phyloP scores from a whole-genome alignment of 30 jellyfish, hydroid and myxozoan species.

The Pseudorhiza aurosa region DNA sequence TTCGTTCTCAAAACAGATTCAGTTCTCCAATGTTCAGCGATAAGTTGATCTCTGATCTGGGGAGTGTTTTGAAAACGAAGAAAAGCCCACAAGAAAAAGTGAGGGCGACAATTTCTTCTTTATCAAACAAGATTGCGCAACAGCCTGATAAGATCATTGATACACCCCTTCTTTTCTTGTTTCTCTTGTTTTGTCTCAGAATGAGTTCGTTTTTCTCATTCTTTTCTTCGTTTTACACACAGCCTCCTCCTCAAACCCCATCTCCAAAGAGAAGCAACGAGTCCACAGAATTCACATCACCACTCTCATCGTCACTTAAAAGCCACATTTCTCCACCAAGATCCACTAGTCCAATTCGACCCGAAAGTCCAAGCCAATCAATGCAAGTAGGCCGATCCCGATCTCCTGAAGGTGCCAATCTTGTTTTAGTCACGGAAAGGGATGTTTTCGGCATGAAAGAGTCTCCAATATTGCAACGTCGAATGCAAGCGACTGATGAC shows the following conservation, averaged over 20 bases:
- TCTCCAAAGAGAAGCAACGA: background rate
- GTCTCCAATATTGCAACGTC: slow-evolving; percentile 21
- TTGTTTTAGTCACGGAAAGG: slow-evolving; percentile 38
- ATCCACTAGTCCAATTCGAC: background rate
- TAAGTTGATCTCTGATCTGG: slow-evolving; percentile 58
- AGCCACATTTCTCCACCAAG: slow-evolving; percentile 18
- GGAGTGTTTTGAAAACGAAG: slow-evolving; percentile 39
- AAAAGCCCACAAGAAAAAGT: slow-evolving; percentile 36
- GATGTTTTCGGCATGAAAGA: slow-evolving; percentile 27
- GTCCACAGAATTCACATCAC: background rate
- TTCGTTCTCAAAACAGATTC: slow-evolving; percentile 43
- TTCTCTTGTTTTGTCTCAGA: no score
- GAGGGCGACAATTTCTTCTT: no score
- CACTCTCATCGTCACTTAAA: background rate
- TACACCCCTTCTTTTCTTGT: no score
- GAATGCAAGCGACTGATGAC: background rate
- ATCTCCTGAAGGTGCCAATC: slow-evolving; percentile 28
- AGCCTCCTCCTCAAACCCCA: background rate
- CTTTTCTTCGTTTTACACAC: background rate
- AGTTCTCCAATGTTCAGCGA: slow-evolving; percentile 48
- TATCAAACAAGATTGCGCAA: no score
- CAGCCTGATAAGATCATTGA: no score
- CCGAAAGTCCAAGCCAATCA: background rate
- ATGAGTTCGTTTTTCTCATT: background rate
- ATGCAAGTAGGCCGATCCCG: slow-evolving; percentile 1